Conservation (phyloP, 2,888 invertebrate species). For the Plebejus melissa region DNA sequence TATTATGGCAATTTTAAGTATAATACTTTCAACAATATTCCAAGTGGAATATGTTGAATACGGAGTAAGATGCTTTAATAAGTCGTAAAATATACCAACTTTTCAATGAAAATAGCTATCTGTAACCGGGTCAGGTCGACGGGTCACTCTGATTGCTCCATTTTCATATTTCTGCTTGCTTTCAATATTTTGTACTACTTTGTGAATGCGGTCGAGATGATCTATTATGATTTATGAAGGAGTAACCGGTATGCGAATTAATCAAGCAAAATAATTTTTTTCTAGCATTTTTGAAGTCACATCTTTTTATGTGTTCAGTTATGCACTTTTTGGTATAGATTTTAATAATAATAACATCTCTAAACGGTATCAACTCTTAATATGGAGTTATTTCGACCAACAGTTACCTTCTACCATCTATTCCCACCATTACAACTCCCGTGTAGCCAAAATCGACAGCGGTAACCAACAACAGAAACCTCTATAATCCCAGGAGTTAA, state of each 20-base stretch:
- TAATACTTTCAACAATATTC: not conserved
- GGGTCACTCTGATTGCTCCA: not conserved
- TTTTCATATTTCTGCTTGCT: conserved; percentile 12
- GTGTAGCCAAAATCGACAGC: too few relatives aligned
- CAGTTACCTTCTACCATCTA: too few relatives aligned
- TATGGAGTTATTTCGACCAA: too few relatives aligned
- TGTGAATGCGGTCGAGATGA: not conserved
- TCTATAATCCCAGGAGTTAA: too few relatives aligned
- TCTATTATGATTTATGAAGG: conserved; percentile 15
- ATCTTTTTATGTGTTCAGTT: not conserved
- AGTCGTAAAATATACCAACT: not conserved
- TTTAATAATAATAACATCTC: too few relatives aligned
- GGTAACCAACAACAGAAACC: too few relatives aligned
- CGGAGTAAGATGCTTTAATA: not conserved
- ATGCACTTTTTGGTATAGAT: too few relatives aligned
- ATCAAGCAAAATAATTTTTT: not conserved
- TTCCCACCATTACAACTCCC: too few relatives aligned
- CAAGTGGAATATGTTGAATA: not conserved
- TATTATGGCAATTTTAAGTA: too few relatives aligned
- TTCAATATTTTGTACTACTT: conserved; percentile 3
- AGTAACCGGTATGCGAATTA: not conserved
- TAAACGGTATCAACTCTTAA: too few relatives aligned
- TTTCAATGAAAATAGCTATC: not conserved
- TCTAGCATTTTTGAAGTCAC: not conserved
- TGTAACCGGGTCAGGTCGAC: not conserved